Conservation (phyloP, 2,888 invertebrate species). For the Arrhopalites spinosus region DNA sequence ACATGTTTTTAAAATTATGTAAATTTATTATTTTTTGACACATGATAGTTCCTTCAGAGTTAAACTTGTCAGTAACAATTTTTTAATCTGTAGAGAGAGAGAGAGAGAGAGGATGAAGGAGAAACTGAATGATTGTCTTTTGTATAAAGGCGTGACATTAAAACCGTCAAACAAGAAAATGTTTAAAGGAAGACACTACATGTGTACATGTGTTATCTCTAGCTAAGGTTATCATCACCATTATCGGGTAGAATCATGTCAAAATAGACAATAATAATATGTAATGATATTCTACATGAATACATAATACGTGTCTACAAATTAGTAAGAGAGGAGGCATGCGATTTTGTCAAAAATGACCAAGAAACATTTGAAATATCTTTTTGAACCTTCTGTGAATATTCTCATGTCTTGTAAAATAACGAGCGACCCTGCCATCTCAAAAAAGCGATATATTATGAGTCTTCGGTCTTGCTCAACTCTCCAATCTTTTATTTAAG, state of each 20-base stretch:
- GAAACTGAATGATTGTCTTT: background rate
- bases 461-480: background rate
- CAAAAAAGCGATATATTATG: conserved; percentile 22
- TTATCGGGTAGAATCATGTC: conserved; percentile 19
- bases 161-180: no score
- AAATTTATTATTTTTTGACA: no score
- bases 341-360: background rate
- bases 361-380: background rate
- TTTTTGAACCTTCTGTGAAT: background rate
- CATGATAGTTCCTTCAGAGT: no score
- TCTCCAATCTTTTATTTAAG: background rate
- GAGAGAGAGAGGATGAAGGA: background rate
- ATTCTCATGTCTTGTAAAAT: conserved; percentile 23
- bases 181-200: no score
- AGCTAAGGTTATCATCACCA: conserved; percentile 17
- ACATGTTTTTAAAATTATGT: no score
- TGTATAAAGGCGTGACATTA: no score
- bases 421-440: conserved; percentile 32
- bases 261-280: no score
- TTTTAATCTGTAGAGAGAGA: no score
- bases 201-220: conserved; percentile 3
- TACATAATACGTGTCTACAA: no score
- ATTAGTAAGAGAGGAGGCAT: background rate
- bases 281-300: no score
- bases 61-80: no score